A percentile compares a stretch with the other conserved stretches of the same genome.
These are phyloP conservation scores for Heliopora coerulea DNA, from an alignment of 92 coral and sea anemone species.

Conservation along the genomic window DNA sequence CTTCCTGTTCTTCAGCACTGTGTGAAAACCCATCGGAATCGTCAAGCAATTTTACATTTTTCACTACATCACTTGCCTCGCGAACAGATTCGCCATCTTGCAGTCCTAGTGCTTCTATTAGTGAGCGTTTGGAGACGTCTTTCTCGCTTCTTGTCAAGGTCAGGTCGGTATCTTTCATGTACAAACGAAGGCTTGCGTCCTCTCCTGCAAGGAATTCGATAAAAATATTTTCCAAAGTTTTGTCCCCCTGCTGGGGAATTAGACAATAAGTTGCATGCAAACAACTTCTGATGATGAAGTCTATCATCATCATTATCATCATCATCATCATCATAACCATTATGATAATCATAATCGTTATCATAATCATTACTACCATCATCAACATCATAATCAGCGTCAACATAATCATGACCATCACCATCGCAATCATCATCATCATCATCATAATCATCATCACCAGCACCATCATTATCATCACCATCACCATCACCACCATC, in stretches of 20 bases:
- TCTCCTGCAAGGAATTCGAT: too few species aligned
- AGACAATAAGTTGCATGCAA: too few species aligned
- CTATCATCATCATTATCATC: background rate
- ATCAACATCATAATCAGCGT: background rate
- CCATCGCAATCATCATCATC: too few species aligned
- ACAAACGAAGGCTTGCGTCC: too few species aligned
- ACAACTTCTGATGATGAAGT: too few species aligned
- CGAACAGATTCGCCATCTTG: slow-evolving; percentile 17
- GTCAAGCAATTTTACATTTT: slow-evolving; percentile 19
- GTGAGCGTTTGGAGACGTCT: background rate
- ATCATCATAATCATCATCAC: slow-evolving; percentile 4
- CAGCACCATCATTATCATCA: slow-evolving; percentile 35
- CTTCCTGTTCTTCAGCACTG: background rate
- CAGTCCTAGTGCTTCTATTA: slow-evolving; percentile 17
- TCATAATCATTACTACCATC: background rate
- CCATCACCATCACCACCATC: background rate
- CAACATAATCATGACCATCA: too few species aligned
- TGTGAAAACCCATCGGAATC: slow-evolving; percentile 20
- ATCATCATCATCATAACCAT: background rate
- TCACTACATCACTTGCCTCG: slow-evolving; percentile 1
- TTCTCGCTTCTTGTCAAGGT: background rate
- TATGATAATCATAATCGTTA: too few species aligned
- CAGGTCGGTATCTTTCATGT: background rate
- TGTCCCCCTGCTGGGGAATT: too few species aligned
- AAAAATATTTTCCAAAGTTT: too few species aligned